Evolutionary conservation across 2,113 vertebrate species (phyloP), one percentile per base, ranked within the genome.

Genomic region (Phasianus colchicus): DNA sequence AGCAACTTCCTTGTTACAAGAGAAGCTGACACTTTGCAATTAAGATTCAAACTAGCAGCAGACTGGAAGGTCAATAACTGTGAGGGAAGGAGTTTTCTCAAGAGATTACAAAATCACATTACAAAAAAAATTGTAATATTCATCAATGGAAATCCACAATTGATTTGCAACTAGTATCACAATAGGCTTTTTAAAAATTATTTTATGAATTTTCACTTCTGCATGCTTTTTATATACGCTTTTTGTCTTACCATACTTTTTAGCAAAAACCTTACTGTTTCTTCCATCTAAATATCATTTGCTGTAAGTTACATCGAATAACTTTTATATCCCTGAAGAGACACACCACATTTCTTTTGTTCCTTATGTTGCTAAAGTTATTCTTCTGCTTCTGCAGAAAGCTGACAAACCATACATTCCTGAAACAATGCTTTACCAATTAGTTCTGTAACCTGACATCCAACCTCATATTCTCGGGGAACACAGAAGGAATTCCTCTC

Each of bases 311-410:
- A 24, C 38, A 78, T n/a, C 13, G 21, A 11, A 6, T 43, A 45
- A 45, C 20, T 77, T 13, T 42, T 67, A 42, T 7, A 55, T 12
- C 8, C 34, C 25, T 36, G 21, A 67, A 36, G 70, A 11, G 88
- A 38, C 19, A 74, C 4, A 63, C 3, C 42, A 32, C 38, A 13
- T 42, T 63, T 69, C 27, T 72, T 83, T 50, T 64, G 29, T 45
- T 93, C 47, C 52, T 77, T 40, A 66, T 57, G 2, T 17, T 78
- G 32, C n/a, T 38, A 27, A 50, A 50, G 24, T 70, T 70, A 48
- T 27, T 50, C 17, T 69, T 25, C 47, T 70, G 67, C 34, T 79
- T 50, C 75, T 36, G 17, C 88, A 90, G 58, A 82, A 77, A 95
- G 47, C 66, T 78, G 76, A 80, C 38, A 82, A 88, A 55, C 38